A percentile compares a stretch with the other conserved stretches of the same genome.
These are phyloP conservation scores for Merodon equestris DNA, from an alignment of 2,888 invertebrate genomes.

Conservation along the genomic window DNA sequence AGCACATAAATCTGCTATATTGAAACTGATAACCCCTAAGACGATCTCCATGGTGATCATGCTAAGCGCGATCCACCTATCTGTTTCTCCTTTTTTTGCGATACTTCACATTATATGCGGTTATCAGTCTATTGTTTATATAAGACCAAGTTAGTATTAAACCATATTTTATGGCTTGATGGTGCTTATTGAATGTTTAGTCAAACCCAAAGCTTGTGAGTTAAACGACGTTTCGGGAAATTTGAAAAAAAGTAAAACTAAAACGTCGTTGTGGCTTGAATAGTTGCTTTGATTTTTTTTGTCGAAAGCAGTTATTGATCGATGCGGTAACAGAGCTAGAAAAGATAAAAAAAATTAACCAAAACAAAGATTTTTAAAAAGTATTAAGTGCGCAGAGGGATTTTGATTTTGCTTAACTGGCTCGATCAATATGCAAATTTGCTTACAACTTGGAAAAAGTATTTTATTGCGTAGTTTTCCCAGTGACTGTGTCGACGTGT, in stretches of 20 bases:
- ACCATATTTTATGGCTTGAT: slow-evolving; percentile 21
- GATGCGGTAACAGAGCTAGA: too few species aligned
- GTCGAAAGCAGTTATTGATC: too few species aligned
- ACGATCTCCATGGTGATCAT: slow-evolving; percentile 36
- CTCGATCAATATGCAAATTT: slow-evolving; percentile 43
- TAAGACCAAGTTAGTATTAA: slow-evolving; percentile 9
- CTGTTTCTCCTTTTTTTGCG: slow-evolving; percentile 10
- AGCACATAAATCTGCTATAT: slow-evolving; percentile 11
- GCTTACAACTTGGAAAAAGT: slow-evolving; percentile 6
- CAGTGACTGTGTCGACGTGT: slow-evolving; percentile 11
- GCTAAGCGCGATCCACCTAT: slow-evolving; percentile 36
- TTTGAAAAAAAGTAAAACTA: too few species aligned
- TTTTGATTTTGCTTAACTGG: slow-evolving; percentile 9
- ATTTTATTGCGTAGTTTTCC: slow-evolving; percentile 8
- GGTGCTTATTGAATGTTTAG: slow-evolving; percentile 41
- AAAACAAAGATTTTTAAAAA: background rate
- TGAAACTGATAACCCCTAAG: slow-evolving; percentile 47
- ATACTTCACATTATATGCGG: slow-evolving; percentile 4
- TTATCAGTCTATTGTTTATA: slow-evolving; percentile 4
- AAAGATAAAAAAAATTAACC: too few species aligned
- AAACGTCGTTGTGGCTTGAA: too few species aligned
- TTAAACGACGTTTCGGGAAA: slow-evolving; percentile 41
- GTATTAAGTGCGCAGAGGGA: background rate
- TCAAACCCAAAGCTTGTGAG: slow-evolving; percentile 37
- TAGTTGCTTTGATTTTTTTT: too few species aligned